phyloP scores from a whole-genome alignment of 2,797 vertebrate genomes.

The Cichlasoma orientale region DNA sequence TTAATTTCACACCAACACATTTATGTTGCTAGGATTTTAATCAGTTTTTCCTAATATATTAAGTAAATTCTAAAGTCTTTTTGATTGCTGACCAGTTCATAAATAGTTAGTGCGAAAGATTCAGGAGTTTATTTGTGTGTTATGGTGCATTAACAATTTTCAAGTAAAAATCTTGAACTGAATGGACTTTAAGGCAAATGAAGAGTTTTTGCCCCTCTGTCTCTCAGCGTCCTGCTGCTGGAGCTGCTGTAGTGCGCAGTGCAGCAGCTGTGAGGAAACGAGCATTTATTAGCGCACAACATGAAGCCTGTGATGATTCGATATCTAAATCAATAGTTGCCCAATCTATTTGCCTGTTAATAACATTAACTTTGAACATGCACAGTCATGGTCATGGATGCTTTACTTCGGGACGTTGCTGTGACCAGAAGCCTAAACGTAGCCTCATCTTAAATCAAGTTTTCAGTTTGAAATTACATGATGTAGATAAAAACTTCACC shows the following conservation, averaged over 20 bases:
- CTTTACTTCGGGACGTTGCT: neutral
- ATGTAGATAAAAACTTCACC: no score
- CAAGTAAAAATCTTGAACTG: no score
- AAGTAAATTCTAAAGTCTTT: neutral
- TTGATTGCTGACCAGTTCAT: neutral
- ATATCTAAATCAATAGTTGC: constrained; percentile 17
- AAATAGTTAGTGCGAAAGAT: neutral
- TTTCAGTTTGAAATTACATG: neutral
- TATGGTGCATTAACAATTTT: neutral
- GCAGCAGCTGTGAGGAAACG: constrained; percentile 3
- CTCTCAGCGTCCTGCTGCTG: neutral
- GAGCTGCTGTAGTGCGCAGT: neutral
- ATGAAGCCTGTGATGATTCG: constrained; percentile 18
- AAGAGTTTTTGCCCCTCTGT: neutral
- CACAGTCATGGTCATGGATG: neutral
- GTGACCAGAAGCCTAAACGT: neutral
- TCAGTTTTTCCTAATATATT: neutral
- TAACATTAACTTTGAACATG: neutral
- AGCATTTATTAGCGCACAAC: constrained; percentile 12
- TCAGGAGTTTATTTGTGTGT: neutral
- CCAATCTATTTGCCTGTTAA: constrained; percentile 12
- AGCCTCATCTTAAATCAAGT: neutral
- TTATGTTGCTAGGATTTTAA: neutral
- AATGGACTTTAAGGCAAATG: neutral
- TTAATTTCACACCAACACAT: neutral